Conservation (phyloP, 2,888 invertebrate genomes). For the Brachyopa scutellaris region DNA sequence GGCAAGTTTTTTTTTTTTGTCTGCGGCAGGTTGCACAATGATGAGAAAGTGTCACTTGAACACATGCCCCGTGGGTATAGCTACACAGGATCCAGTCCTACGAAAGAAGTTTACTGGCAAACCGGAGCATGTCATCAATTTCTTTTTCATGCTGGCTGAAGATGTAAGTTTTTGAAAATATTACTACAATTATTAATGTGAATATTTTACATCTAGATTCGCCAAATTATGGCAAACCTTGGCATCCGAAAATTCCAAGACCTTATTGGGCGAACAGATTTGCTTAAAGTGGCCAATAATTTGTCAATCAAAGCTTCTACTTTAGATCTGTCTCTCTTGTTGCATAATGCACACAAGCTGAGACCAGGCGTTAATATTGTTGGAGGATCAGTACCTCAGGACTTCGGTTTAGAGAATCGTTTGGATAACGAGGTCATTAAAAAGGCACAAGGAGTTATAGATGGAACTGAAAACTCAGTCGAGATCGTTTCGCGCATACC, state of each 20-base stretch:
- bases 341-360: conserved; percentile 94
- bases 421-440: conserved; percentile 92
- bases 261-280: conserved; percentile 94
- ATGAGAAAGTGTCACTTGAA: conserved; percentile 99
- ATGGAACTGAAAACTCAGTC: conserved; percentile 86
- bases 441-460: conserved; percentile 88
- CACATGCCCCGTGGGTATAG: conserved; percentile 99
- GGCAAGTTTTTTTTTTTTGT: not conserved
- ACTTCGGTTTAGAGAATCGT: conserved; percentile 93
- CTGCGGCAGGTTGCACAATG: conserved; percentile 93
- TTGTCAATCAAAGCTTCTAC: conserved; percentile 91
- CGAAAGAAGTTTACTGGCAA: conserved; percentile 98
- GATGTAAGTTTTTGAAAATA: conserved; percentile 86
- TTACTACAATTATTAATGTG: too few species aligned
- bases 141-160: conserved; percentile 98
- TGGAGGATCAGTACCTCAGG: conserved; percentile 92
- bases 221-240: conserved; percentile 94
- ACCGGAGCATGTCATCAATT: conserved; percentile 98
- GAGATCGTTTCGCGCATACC: conserved; percentile 90
- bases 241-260: conserved; percentile 95
- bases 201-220: conserved; percentile 84
- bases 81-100: conserved; percentile 97
- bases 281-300: conserved; percentile 89
- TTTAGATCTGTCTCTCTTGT: conserved; percentile 91
- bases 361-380: conserved; percentile 94